Evolutionary conservation across 2,888 invertebrate species (phyloP).

Genomic region (Gisinianus flammeolus): DNA sequence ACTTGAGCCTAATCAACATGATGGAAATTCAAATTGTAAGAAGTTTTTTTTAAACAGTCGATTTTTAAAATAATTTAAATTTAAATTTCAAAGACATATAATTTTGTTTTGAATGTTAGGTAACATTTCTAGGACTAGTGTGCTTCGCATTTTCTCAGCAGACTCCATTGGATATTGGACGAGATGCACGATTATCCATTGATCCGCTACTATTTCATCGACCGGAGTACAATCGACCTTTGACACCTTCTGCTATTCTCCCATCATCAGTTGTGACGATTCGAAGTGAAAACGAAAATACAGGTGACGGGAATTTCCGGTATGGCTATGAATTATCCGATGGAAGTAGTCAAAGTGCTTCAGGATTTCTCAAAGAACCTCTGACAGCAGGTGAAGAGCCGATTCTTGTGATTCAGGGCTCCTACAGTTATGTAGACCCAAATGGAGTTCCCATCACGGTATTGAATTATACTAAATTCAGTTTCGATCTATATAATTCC

Average conservation of each 20-base stretch:
- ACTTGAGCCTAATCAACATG: too few species aligned
- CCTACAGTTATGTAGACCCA: neutral
- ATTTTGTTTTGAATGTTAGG: neutral
- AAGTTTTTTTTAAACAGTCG: neutral
- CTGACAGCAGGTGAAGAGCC: neutral
- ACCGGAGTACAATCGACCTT: neutral
- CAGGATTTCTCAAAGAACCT: neutral
- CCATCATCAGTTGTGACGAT: neutral
- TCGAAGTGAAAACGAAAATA: constrained; percentile 8
- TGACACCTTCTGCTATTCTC: neutral
- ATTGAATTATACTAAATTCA: too few species aligned
- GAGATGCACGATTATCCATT: neutral
- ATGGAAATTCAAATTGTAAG: neutral
- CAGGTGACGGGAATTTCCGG: neutral
- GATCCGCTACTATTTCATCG: neutral
- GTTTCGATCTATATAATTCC: too few species aligned
- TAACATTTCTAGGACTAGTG: neutral
- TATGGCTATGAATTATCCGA: neutral
- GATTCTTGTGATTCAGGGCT: neutral
- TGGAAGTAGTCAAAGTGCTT: neutral
- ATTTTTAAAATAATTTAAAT: neutral
- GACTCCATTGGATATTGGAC: neutral
- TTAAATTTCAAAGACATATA: neutral
- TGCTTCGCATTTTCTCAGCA: neutral
- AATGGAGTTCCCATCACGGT: neutral